Conservation (phyloP, 2,113 vertebrate species). For the Circaetus gallicus region DNA sequence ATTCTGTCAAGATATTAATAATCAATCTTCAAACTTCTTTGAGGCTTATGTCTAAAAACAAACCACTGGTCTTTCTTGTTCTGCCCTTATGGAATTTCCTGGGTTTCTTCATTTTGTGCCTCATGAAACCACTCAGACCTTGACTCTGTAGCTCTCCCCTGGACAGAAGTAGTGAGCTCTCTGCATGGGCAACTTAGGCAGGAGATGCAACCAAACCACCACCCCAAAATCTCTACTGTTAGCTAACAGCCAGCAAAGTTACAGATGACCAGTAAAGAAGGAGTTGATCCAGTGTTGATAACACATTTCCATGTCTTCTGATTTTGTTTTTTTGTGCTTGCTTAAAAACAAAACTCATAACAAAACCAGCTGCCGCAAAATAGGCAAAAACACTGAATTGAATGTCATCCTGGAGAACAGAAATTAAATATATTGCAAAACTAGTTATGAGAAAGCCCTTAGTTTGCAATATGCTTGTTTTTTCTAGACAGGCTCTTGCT, state of each 20-base stretch:
- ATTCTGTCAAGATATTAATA: neutral
- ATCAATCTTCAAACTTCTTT: neutral
- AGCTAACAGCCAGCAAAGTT: neutral
- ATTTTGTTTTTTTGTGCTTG: neutral
- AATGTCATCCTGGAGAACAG: neutral
- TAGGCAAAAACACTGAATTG: neutral
- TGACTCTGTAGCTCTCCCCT: neutral
- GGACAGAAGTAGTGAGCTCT: neutral
- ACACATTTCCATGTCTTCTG: neutral
- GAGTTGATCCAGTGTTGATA: neutral
- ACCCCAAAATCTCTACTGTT: neutral
- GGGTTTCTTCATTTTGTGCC: neutral
- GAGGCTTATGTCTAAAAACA: neutral
- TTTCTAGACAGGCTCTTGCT: neutral
- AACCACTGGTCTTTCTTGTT: neutral
- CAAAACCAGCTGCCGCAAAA: neutral
- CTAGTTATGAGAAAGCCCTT: neutral
- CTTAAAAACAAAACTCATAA: neutral
- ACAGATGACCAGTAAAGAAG: neutral
- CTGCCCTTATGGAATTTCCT: neutral
- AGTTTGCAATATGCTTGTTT: neutral
- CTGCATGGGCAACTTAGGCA: neutral
- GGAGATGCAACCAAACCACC: neutral
- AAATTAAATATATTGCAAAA: neutral
- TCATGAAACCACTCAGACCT: neutral